A percentile compares a stretch with the other conserved stretches of the same genome.
Conservation (phyloP, 2,113 vertebrate species). For the Ammodytes dubius region DNA sequence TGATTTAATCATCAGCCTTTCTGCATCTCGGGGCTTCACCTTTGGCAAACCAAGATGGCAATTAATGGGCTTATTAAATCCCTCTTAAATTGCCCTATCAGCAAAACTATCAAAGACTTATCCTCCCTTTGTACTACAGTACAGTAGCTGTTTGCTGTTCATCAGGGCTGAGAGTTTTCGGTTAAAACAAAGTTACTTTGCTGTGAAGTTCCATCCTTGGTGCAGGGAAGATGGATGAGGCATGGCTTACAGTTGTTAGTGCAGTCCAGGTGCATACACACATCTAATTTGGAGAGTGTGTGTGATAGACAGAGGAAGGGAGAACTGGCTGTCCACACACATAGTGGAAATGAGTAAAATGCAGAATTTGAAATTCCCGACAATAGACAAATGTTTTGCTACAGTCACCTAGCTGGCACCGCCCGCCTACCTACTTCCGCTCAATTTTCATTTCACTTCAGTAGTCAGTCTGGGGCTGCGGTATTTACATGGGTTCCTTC, state of each 20-base stretch:
- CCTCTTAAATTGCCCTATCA: slow-evolving; percentile 71
- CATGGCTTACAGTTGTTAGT: slow-evolving; percentile 10
- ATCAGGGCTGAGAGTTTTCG: slow-evolving; percentile 45
- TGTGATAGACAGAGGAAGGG: not conserved
- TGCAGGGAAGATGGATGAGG: slow-evolving; percentile 1
- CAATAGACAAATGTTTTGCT: slow-evolving; percentile 13
- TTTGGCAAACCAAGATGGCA: slow-evolving; percentile 74
- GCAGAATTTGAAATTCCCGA: slow-evolving; percentile 6
- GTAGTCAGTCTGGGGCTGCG: too few relatives aligned
- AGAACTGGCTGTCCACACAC: not conserved
- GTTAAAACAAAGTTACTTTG: slow-evolving; percentile 43
- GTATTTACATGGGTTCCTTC: too few relatives aligned
- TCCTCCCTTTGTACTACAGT: slow-evolving; percentile 67
- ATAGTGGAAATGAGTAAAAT: not conserved
- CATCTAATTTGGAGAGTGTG: slow-evolving; percentile 5
- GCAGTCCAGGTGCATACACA: slow-evolving; percentile 20
- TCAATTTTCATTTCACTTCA: too few relatives aligned
- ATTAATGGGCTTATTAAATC: slow-evolving; percentile 83
- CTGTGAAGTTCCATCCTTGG: not conserved
- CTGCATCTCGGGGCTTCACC: slow-evolving; percentile 66
- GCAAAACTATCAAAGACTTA: slow-evolving; percentile 80
- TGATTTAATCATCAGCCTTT: slow-evolving; percentile 71
- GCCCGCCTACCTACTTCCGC: too few relatives aligned
- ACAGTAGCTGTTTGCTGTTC: slow-evolving; percentile 21
- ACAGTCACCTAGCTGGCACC: not conserved